These are phyloP conservation scores for Tenebrosternarchus preto DNA, from an alignment of 2,113 vertebrate species.

Conservation along the genomic window DNA sequence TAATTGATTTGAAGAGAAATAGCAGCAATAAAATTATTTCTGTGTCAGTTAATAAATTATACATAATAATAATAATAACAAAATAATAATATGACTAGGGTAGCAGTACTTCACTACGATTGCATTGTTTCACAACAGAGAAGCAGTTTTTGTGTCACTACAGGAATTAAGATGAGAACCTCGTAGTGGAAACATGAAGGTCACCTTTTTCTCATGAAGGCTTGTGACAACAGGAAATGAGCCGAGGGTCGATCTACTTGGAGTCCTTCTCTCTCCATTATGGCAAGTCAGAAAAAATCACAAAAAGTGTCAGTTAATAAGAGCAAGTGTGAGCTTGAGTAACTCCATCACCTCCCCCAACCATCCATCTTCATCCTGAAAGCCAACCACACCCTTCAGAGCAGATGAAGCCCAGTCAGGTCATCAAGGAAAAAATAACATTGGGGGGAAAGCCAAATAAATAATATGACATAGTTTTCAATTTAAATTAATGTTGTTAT, in stretches of 20 bases:
- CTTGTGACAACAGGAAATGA: slow-evolving; percentile 68
- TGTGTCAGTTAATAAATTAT: too few relatives aligned
- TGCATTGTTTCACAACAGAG: too few relatives aligned
- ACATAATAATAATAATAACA: too few relatives aligned
- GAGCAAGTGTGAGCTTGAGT: slow-evolving; percentile 61
- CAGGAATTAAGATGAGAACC: slow-evolving; percentile 64
- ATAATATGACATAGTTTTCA: background rate
- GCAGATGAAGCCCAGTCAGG: slow-evolving; percentile 17
- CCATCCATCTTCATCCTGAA: slow-evolving; percentile 53
- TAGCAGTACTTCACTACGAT: too few relatives aligned
- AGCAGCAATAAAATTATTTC: too few relatives aligned
- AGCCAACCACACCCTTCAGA: slow-evolving; percentile 15
- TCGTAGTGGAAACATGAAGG: slow-evolving; percentile 66
- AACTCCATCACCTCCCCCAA: slow-evolving; percentile 43
- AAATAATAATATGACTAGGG: too few relatives aligned
- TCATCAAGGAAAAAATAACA: background rate
- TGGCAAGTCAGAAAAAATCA: slow-evolving; percentile 72
- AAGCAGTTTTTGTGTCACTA: too few relatives aligned
- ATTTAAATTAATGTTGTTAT: background rate
- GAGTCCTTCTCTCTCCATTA: slow-evolving; percentile 76
- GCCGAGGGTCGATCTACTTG: slow-evolving; percentile 66
- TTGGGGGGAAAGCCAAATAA: background rate
- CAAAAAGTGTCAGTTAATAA: slow-evolving; percentile 63
- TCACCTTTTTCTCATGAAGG: slow-evolving; percentile 68
- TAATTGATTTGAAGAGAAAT: too few relatives aligned